phyloP scores from a whole-genome alignment of 2,888 invertebrate genomes.

The Gortyna flavago region DNA sequence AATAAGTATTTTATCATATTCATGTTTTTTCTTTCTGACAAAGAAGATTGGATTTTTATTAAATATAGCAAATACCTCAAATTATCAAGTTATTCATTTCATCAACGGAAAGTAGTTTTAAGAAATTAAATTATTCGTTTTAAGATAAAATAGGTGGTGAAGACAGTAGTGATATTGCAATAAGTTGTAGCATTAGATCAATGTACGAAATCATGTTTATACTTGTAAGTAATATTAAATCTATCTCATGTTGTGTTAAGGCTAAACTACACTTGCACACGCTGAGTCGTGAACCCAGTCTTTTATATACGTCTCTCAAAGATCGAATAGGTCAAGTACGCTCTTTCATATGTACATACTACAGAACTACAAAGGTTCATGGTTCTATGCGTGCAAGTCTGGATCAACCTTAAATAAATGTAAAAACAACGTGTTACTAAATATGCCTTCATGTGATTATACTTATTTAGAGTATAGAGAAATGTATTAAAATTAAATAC shows the following conservation, averaged over 20 bases:
- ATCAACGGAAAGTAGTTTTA: conserved; percentile 3
- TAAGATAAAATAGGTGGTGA: conserved; percentile 19
- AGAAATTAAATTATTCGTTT: conserved; percentile 11
- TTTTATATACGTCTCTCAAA: background rate
- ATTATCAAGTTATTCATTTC: conserved; percentile 38
- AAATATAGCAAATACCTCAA: background rate
- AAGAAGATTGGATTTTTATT: background rate
- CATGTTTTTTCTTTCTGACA: background rate
- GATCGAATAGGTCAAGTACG: conserved; percentile 3
- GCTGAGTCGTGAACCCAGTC: background rate
- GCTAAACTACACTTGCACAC: background rate
- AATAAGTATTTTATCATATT: background rate
- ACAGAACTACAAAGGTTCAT: background rate
- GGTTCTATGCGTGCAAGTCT: conserved; percentile 3
- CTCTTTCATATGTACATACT: background rate
- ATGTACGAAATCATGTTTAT: conserved; percentile 43
- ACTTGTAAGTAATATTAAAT: conserved; percentile 30
- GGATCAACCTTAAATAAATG: conserved; percentile 6
- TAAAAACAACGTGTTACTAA: conserved; percentile 26
- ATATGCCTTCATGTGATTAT: conserved; percentile 53
- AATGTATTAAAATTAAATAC: conserved; percentile 51
- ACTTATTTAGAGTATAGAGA: conserved; percentile 48
- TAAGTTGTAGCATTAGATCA: conserved; percentile 37
- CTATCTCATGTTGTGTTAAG: conserved; percentile 26
- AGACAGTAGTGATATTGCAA: conserved; percentile 45